Percentiles rank a stretch among this genome's conserved stretches.
Conservation (phyloP, 2,888 invertebrate species). For the Ophioninae sp. region DNA sequence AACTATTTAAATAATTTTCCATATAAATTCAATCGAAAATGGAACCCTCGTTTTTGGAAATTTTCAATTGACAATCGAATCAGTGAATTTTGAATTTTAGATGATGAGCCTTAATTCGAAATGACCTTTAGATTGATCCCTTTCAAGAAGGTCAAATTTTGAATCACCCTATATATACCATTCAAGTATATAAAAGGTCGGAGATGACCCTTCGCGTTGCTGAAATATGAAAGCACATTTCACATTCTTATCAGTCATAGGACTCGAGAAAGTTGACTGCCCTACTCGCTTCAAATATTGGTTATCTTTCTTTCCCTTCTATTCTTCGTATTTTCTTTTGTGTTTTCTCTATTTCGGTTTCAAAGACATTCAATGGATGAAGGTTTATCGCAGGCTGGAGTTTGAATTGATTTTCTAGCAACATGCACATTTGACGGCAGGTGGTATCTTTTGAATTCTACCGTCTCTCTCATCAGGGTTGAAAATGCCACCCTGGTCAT, state of each 20-base stretch:
- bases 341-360: not conserved
- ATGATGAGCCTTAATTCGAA: no score
- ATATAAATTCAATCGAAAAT: no score
- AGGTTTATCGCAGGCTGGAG: conserved; percentile 9
- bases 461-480: conserved; percentile 76
- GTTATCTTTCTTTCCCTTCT: conserved; percentile 10
- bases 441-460: conserved; percentile 60
- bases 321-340: not conserved
- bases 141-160: no score
- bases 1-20: no score
- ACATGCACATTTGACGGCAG: not conserved
- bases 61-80: no score
- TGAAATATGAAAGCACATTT: conserved; percentile 9
- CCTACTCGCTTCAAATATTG: conserved; percentile 48
- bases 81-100: no score
- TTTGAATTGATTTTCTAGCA: not conserved
- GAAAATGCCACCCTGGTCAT: conserved; percentile 81
- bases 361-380: not conserved
- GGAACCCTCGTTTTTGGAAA: no score
- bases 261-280: conserved; percentile 55
- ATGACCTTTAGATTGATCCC: no score
- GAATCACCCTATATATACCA: not conserved
- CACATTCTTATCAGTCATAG: not conserved
- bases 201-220: conserved; percentile 17
- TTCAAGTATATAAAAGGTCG: not conserved